Evolutionary conservation across 2,797 vertebrate species (phyloP), one percentile per base, ranked within the genome.

Genomic region (Oryzias sinensis): DNA sequence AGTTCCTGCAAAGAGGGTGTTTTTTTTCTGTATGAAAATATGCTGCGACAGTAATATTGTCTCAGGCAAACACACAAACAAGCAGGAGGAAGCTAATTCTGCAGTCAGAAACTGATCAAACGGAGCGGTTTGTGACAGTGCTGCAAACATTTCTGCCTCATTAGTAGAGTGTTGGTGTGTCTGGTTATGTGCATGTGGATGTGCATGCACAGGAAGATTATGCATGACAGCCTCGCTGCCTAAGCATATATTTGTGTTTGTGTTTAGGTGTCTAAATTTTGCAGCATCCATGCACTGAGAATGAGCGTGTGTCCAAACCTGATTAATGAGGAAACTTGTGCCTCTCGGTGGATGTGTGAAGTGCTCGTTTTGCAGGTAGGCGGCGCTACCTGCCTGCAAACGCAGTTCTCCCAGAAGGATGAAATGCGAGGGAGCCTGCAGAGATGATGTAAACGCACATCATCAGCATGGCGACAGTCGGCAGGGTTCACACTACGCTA

Each of bases 371-470:
- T 54, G 68, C 17, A 14, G 56, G 42, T 14, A 22, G 17, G 20
- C 8, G 15, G 15, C 5, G 5, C 49, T 16, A 51, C 43, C 45
- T 51, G 49, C 43, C 22, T 42, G 20, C 41, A 8, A 40, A 29
- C 20, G 16, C 7, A 1, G 48, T 61, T 63, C n/a, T 62, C 72
- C 78, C 59, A n/a, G 53, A 57, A 74, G 78, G 62, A 81, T 74
- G 76, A 72, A 9, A 33, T 73, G 63, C 72, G 76, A 81, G 8
- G 49, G 61, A 67, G 69, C 75, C 74, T 64, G 79, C 67, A 66
- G 78, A 72, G 77, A 72, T 79, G 79, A 82, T 85, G 80, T 84
- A 86, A 85, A 87, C 80, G 80, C 61, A 56, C 59, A 78, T 85
- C 77, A 88, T 89, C 86, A 89, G 77, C 82, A 80, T 85, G 68